Percentiles rank a stretch among this genome's conserved stretches.
Evolutionary conservation across 2,797 vertebrate species (phyloP).

Genomic region (Merluccius polli): DNA sequence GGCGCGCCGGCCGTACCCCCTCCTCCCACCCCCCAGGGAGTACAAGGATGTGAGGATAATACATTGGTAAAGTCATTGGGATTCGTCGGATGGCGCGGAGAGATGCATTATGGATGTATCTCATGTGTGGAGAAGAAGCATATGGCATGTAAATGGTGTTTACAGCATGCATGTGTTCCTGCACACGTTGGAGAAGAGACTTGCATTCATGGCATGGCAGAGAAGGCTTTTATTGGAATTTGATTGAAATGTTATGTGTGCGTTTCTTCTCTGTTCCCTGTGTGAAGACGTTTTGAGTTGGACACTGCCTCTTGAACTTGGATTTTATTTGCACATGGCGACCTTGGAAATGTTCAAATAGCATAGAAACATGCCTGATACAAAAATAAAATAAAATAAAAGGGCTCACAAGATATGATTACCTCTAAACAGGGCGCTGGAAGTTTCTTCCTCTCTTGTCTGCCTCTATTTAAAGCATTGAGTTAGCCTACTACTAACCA

Average conservation of each 20-base stretch:
- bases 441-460: too few species aligned
- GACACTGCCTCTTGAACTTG: not conserved
- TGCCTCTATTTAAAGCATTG: too few species aligned
- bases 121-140: constrained; percentile 16
- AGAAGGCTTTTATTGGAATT: not conserved
- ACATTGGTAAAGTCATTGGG: constrained; percentile 25
- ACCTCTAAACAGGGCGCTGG: not conserved
- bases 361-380: not conserved
- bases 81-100: constrained; percentile 20
- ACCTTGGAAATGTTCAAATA: not conserved
- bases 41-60: constrained; percentile 32
- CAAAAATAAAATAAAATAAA: not conserved
- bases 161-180: constrained; percentile 9
- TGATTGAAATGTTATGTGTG: not conserved
- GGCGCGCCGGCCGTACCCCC: constrained; percentile 2
- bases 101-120: constrained; percentile 36
- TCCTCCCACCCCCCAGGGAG: not conserved
- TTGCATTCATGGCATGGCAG: not conserved
- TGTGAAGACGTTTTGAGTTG: not conserved
- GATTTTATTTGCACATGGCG: not conserved
- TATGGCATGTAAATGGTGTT: constrained; percentile 19
- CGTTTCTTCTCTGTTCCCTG: not conserved
- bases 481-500: too few species aligned
- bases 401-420: not conserved
- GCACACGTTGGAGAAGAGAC: constrained; percentile 19